Evolutionary conservation across 2,797 vertebrate species (phyloP), one percentile per base, ranked within the genome.

Genomic region (Apodemus agrarius): DNA sequence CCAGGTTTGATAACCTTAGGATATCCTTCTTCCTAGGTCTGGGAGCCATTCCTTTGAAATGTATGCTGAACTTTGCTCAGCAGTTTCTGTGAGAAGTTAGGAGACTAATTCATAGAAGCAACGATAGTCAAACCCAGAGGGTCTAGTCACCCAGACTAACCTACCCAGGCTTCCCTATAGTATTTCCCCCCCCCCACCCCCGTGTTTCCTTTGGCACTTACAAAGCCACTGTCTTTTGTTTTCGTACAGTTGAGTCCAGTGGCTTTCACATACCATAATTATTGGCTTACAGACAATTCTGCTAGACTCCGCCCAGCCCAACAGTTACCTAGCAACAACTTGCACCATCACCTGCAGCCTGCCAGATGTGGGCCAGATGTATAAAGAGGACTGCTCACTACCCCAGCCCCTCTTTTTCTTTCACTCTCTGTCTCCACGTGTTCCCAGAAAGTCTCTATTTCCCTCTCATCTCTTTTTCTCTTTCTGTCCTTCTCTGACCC

Each of bases 141-240:
- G 7, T 26, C 13, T 49, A 6, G 57, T 84, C 12, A 84, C 37
- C 29, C 12, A 75, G 52, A n/a, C 31, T 57, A 57, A 40, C 9
- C 1, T 31, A 49, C 19, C 13, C 7, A 16, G 1, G 5, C 0
- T 37, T 0, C 54, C 24, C 21, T 16, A 4, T 3, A 59, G 4
- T 31, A 61, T 3, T 49, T 65, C 59, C 11, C 75, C 10, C 72
- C 43, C 6, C 43, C 43, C 43, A 3, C 6, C 43, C 43, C 43
- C 43, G 19, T 79, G 26, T 37, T 82, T 11, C 16, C 17, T 24
- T 24, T 5, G 34, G 61, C n/a, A 11, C 4, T 89, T 90, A 31
- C 72, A 78, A 69, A 13, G 11, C 3, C 3, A 29, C 3, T 75
- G 69, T 8, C 26, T 89, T 93, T 80, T 46, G 9, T 69, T 93